Evolutionary conservation across 1,140 invertebrate species (phyloP).

Genomic region (Plodia interpunctella): DNA sequence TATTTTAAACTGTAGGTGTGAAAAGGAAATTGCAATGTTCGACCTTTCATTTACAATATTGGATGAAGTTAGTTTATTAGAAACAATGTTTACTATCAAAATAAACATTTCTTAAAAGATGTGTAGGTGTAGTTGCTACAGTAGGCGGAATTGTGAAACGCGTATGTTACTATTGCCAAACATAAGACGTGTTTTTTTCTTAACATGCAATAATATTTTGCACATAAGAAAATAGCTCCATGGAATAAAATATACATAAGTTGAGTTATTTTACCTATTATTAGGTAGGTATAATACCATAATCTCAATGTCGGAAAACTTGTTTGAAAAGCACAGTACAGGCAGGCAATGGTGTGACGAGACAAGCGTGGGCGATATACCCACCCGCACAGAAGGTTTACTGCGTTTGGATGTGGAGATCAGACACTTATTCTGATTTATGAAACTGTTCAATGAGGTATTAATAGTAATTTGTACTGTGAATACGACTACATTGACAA

Average conservation of each 20-base stretch:
- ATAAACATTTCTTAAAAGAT: slow-evolving; percentile 18
- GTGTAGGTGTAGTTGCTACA: slow-evolving; percentile 40
- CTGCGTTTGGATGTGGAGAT: slow-evolving; percentile 27
- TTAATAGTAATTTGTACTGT: slow-evolving; percentile 7
- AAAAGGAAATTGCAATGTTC: too few species aligned
- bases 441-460: slow-evolving; percentile 18
- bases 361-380: slow-evolving; percentile 36
- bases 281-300: slow-evolving; percentile 2
- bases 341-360: slow-evolving; percentile 35
- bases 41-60: too few species aligned
- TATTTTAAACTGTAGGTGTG: too few species aligned
- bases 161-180: slow-evolving; percentile 25
- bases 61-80: too few species aligned
- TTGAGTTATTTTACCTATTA: background rate
- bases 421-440: slow-evolving; percentile 26
- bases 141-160: slow-evolving; percentile 50
- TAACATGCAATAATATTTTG: too few species aligned
- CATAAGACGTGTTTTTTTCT: background rate
- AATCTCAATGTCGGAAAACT: slow-evolving; percentile 30
- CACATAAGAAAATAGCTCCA: too few species aligned
- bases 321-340: slow-evolving; percentile 34
- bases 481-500: too few species aligned
- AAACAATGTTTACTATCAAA: slow-evolving; percentile 9
- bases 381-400: slow-evolving; percentile 25
- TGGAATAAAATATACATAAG: too few species aligned